Percentiles rank a stretch among this genome's conserved stretches.
Conservation (phyloP, 2,113 vertebrate species). For the Rhadina sibilatrix region DNA sequence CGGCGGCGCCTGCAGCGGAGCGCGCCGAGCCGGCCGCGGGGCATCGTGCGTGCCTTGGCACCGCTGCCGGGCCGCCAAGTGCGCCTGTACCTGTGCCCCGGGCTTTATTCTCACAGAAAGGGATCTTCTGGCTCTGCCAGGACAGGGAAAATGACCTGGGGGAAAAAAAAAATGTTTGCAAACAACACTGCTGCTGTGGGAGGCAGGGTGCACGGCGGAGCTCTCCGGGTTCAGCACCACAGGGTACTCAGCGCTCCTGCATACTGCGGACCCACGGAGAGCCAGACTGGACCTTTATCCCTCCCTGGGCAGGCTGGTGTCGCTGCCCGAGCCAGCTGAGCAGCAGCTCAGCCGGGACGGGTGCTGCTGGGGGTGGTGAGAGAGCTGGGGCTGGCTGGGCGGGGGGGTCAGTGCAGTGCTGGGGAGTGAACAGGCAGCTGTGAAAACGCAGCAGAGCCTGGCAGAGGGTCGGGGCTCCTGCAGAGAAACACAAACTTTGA, state of each 20-base stretch:
- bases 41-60: neutral
- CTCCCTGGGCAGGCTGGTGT: neutral
- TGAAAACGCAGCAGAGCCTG: neutral
- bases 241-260: fast-evolving
- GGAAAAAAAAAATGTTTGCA: neutral
- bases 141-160: neutral
- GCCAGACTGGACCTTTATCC: neutral
- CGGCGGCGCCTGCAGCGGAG: neutral
- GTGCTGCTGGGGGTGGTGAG: neutral
- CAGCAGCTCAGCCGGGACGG: fast-evolving
- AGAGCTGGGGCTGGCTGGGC: neutral
- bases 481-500: neutral
- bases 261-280: fast-evolving
- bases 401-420: neutral
- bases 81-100: neutral
- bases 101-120: constrained; percentile 19
- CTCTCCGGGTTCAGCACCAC: neutral
- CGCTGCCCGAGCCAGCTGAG: neutral
- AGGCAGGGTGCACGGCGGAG: fast-evolving
- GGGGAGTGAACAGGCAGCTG: fast-evolving
- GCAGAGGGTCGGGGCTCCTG: neutral
- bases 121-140: neutral
- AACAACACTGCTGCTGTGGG: neutral
- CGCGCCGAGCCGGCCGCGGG: neutral
- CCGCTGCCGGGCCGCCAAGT: neutral